phyloP scores from a whole-genome alignment of 2,888 invertebrate genomes.

The Pardosa pseudoannulata region DNA sequence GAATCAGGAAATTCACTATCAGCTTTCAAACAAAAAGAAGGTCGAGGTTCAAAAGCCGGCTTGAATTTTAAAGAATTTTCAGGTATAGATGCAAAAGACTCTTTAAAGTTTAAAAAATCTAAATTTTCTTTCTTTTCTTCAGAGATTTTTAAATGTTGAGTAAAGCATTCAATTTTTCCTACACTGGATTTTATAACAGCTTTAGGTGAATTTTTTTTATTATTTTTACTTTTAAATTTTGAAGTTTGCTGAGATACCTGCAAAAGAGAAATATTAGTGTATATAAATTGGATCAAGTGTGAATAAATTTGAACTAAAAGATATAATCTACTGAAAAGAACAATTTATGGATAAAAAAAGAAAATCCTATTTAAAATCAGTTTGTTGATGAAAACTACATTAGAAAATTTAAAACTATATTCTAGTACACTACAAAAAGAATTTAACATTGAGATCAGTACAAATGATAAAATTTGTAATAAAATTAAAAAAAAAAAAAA shows the following conservation, averaged over 20 bases:
- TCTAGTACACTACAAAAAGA: too few relatives aligned
- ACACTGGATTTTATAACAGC: neutral
- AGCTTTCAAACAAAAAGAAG: neutral
- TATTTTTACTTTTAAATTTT: neutral
- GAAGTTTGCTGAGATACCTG: neutral
- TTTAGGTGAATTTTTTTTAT: neutral
- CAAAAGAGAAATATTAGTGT: too few relatives aligned
- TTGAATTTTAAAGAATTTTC: neutral
- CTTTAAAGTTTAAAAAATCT: neutral
- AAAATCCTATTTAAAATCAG: too few relatives aligned
- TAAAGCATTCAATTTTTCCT: neutral
- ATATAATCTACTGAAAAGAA: too few relatives aligned
- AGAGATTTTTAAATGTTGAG: neutral
- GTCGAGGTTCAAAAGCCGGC: neutral
- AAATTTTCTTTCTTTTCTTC: slow-evolving; percentile 48
- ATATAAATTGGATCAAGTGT: too few relatives aligned
- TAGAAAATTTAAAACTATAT: too few relatives aligned
- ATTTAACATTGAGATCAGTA: too few relatives aligned
- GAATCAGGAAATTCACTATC: slow-evolving; percentile 23
- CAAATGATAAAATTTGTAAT: too few relatives aligned
- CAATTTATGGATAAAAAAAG: too few relatives aligned
- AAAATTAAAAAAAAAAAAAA: too few relatives aligned
- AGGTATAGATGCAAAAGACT: neutral
- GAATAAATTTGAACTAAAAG: too few relatives aligned
- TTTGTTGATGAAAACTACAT: too few relatives aligned